Evolutionary conservation across 2,888 invertebrate species (phyloP).

Genomic region (Linyphia triangularis): DNA sequence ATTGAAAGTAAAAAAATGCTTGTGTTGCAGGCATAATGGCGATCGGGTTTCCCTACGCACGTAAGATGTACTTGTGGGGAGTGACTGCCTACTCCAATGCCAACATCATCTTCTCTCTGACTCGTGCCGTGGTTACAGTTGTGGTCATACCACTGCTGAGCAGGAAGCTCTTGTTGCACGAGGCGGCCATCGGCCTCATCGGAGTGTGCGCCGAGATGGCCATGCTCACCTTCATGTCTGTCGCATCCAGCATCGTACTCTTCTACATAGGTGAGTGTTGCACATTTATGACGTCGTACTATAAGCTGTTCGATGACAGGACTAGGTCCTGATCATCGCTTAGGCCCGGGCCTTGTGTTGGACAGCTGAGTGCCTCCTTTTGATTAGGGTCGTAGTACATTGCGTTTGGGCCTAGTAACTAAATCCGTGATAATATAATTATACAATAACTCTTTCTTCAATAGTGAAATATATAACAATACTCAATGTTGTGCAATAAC

Average conservation of each 20-base stretch:
- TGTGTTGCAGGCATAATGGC: conserved; percentile 19
- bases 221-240: conserved; percentile 21
- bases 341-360: too few species aligned
- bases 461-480: too few species aligned
- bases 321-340: too few species aligned
- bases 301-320: too few species aligned
- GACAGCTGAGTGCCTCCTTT: too few species aligned
- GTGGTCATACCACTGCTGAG: conserved; percentile 28
- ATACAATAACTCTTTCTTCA: too few species aligned
- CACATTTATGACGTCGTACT: too few species aligned
- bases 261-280: conserved; percentile 41
- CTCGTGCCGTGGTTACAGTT: conserved; percentile 17
- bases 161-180: conserved; percentile 39
- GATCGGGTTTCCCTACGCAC: conserved; percentile 29
- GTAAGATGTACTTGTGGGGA: conserved; percentile 50
- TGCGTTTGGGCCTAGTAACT: too few species aligned
- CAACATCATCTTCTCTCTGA: conserved; percentile 27
- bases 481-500: too few species aligned
- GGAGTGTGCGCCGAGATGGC: conserved; percentile 44
- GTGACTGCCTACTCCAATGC: conserved; percentile 44
- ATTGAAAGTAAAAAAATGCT: too few species aligned
- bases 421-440: too few species aligned
- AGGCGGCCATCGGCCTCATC: conserved; percentile 51
- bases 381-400: too few species aligned
- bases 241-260: not conserved